phyloP scores from a whole-genome alignment of 2,888 invertebrate genomes.

The Isoperla grammatica region DNA sequence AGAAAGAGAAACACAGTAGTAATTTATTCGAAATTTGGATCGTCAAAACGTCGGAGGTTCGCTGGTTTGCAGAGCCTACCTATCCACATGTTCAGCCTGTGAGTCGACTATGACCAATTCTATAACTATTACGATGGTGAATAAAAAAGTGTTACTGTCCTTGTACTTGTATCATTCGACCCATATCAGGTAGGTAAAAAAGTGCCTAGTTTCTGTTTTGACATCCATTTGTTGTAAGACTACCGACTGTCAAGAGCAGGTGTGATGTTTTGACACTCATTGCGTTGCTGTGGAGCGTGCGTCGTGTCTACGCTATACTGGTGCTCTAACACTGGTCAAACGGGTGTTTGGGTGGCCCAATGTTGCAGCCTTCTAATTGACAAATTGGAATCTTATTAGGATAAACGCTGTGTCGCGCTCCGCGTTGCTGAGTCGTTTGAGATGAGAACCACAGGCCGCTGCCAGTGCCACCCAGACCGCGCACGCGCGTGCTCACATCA shows the following conservation, averaged over 20 bases:
- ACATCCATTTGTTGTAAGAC: background rate
- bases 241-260: background rate
- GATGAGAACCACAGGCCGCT: background rate
- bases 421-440: conserved; percentile 6
- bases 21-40: too few species aligned
- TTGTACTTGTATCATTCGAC: background rate
- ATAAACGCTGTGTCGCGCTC: conserved; percentile 24
- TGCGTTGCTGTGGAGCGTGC: background rate
- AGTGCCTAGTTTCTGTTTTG: background rate
- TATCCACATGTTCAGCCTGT: too few species aligned
- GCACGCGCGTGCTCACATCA: conserved; percentile 42
- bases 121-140: too few species aligned
- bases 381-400: conserved; percentile 66
- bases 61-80: too few species aligned
- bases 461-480: conserved; percentile 42
- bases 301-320: background rate
- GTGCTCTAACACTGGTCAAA: conserved; percentile 14
- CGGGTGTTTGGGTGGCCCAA: conserved; percentile 25
- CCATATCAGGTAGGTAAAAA: background rate
- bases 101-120: too few species aligned
- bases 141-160: background rate
- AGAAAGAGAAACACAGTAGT: too few species aligned
- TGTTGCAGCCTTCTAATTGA: conserved; percentile 57
- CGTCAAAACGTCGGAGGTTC: too few species aligned
- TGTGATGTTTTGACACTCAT: conserved; percentile 4